These are phyloP conservation scores for Melieria omissa DNA, from an alignment of 2,888 invertebrate genomes.

Conservation along the genomic window DNA sequence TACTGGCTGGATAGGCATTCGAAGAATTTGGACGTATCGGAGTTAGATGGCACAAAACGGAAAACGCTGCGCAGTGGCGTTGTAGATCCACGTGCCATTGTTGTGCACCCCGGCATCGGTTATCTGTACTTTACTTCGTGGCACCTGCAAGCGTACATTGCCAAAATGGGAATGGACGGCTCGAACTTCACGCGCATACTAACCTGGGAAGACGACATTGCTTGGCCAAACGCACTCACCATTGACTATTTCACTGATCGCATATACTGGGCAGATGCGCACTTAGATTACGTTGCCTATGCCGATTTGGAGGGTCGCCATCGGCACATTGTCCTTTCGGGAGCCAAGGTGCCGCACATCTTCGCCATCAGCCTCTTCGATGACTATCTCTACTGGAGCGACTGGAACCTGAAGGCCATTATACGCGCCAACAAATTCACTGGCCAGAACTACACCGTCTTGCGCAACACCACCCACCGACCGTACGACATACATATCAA, in stretches of 20 bases:
- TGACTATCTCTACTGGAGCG: constrained; percentile 95
- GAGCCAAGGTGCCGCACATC: constrained; percentile 89
- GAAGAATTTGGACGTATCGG: constrained; percentile 94
- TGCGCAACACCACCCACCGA: constrained; percentile 92
- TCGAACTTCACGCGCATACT: constrained; percentile 88
- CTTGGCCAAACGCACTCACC: constrained; percentile 98
- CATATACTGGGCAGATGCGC: constrained; percentile 98
- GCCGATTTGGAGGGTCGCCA: constrained; percentile 92
- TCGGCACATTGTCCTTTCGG: constrained; percentile 83
- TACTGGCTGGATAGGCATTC: constrained; percentile 98
- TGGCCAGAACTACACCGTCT: constrained; percentile 76
- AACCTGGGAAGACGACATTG: constrained; percentile 92
- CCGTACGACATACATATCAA: constrained; percentile 94
- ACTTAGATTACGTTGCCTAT: constrained; percentile 96
- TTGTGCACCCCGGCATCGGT: constrained; percentile 93
- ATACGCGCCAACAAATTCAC: constrained; percentile 92
- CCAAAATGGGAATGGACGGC: constrained; percentile 97
- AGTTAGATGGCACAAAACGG: constrained; percentile 90
- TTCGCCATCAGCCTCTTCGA: constrained; percentile 95
- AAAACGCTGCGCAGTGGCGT: constrained; percentile 90
- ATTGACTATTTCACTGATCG: constrained; percentile 96
- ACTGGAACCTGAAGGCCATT: constrained; percentile 97
- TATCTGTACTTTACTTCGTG: constrained; percentile 96
- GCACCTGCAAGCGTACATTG: constrained; percentile 96
- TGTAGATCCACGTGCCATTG: constrained; percentile 93